Percentiles rank a stretch among this genome's conserved stretches.
Conservation (phyloP, 2,888 invertebrate species). For the Lasioglossum leucozonium region DNA sequence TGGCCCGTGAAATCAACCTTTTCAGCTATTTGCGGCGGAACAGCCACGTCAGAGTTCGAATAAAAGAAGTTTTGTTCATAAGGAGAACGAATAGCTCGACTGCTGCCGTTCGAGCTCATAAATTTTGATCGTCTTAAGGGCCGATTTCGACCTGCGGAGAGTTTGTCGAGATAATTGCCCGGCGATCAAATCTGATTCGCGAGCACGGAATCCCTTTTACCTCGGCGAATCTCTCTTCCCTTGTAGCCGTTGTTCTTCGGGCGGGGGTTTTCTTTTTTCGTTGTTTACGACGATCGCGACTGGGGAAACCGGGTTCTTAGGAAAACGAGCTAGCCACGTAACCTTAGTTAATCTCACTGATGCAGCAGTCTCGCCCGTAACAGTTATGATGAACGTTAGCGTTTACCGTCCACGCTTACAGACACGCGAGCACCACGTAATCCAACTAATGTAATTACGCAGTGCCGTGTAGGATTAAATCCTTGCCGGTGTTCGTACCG, state of each 20-base stretch:
- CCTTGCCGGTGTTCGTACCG: constrained; percentile 53
- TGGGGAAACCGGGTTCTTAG: constrained; percentile 29
- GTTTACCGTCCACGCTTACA: constrained; percentile 64
- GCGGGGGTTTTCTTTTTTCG: no score
- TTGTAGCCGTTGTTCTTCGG: not conserved
- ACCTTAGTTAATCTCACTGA: constrained; percentile 65
- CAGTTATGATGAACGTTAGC: constrained; percentile 70
- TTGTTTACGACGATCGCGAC: constrained; percentile 18
- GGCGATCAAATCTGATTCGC: not conserved
- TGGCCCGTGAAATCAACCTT: not conserved
- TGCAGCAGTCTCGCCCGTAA: constrained; percentile 57
- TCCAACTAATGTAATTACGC: constrained; percentile 70
- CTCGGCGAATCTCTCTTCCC: not conserved
- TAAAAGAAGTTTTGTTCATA: not conserved
- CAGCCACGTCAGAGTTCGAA: not conserved
- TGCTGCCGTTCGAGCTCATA: not conserved
- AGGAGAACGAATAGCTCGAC: not conserved
- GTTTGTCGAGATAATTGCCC: not conserved
- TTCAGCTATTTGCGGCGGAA: not conserved
- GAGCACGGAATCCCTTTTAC: constrained; percentile 6
- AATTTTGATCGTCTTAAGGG: not conserved
- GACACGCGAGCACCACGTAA: constrained; percentile 61
- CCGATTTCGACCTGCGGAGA: not conserved
- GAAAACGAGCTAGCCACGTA: constrained; percentile 56
- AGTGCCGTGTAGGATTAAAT: constrained; percentile 66